Conservation (phyloP, 2,113 vertebrate species). For the Machaerirhynchus nigripectus region DNA sequence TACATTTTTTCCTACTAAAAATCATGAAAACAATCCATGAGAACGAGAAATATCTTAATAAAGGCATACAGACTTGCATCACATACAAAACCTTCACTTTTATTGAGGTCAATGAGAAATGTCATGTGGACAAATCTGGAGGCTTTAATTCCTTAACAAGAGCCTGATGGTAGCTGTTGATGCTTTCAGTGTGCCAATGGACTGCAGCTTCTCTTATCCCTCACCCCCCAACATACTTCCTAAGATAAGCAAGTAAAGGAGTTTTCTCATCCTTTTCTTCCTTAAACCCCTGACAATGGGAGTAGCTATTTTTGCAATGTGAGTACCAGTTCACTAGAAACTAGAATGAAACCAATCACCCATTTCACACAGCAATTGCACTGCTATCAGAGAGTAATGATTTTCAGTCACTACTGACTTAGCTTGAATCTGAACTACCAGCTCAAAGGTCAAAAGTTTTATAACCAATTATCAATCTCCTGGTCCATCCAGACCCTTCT, state of each 20-base stretch:
- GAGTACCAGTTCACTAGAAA: not conserved
- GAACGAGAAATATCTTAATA: not conserved
- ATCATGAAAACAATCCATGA: not conserved
- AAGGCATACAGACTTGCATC: not conserved
- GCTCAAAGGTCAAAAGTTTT: slow-evolving; percentile 51
- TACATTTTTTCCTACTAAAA: not conserved
- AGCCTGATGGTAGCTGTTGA: not conserved
- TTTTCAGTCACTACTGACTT: slow-evolving; percentile 47
- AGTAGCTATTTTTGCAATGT: not conserved
- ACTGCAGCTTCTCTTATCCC: not conserved
- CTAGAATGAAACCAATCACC: slow-evolving; percentile 25
- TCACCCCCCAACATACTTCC: not conserved
- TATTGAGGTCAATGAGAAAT: not conserved
- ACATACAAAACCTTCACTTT: not conserved
- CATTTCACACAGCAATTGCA: slow-evolving; percentile 8
- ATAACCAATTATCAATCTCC: slow-evolving; percentile 51
- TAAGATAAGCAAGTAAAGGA: not conserved
- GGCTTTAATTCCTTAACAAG: not conserved
- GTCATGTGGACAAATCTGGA: not conserved
- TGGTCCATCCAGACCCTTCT: slow-evolving; percentile 24
- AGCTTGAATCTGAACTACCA: not conserved
- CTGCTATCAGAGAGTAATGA: slow-evolving; percentile 21
- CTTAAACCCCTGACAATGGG: not conserved
- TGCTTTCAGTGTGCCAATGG: not conserved
- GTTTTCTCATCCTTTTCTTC: not conserved